phyloP scores from a whole-genome alignment of 2,797 vertebrate species.

The Oryzias dopingdopingensis region DNA sequence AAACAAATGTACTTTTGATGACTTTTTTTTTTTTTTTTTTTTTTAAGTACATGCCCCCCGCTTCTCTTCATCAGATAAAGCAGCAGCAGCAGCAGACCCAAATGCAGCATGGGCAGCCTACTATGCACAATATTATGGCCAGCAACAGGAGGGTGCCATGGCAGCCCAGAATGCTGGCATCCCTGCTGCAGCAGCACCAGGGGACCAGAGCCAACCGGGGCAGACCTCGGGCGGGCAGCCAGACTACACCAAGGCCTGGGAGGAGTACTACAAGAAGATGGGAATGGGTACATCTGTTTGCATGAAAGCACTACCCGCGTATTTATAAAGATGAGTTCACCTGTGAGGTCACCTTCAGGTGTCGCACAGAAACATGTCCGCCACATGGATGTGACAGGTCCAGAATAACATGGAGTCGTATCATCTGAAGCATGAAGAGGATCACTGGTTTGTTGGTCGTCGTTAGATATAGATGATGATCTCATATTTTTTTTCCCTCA shows the following conservation, averaged over 20 bases:
- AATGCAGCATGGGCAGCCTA: conserved; percentile 95
- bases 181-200: conserved; percentile 73
- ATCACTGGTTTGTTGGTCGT: no score
- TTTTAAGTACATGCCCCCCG: neutral
- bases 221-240: conserved; percentile 82
- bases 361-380: no score
- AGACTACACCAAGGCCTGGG: conserved; percentile 94
- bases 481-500: conserved; percentile 23
- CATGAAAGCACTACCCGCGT: conserved; percentile 21
- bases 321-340: neutral
- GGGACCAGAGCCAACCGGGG: conserved; percentile 74
- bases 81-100: conserved; percentile 84
- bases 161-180: conserved; percentile 79
- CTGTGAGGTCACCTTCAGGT: no score
- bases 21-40: neutral
- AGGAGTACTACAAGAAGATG: conserved; percentile 94
- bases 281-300: conserved; percentile 79
- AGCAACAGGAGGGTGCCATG: conserved; percentile 86
- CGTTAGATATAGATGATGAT: neutral
- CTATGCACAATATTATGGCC: conserved; percentile 93
- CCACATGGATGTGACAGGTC: no score
- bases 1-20: neutral
- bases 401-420: no score
- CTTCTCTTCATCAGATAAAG: conserved; percentile 74
- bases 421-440: no score